Base-by-base conservation (phyloP, 2,888 invertebrate species). In the Xestia rhomboidea region DNA sequence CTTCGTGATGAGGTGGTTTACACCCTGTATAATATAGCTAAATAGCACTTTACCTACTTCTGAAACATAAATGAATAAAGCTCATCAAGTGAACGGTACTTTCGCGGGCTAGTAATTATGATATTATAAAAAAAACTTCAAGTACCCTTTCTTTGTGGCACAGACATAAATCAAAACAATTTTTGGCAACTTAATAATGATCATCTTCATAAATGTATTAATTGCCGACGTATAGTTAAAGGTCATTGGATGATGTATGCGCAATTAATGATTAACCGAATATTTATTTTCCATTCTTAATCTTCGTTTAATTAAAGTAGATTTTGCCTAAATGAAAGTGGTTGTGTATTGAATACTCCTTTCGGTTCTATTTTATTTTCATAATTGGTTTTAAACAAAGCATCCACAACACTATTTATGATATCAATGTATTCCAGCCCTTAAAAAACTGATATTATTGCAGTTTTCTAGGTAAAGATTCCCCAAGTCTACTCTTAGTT, bases 111-210 rank as follows among this genome's bases (percentile, higher is more conserved):
- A 60, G 71, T 84, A 86, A 84, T 82, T 75, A 86, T 78, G 66
- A 77, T 73, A 75, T 82, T 67, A 67, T 30, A 70, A 66, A 54
- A 60, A 77, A 69, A 68, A 67, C 62, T 21, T 62, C 38, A 77
- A 68, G 64, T 51, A 70, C 49, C 21, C 71, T 76, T 79, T 79
- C 75, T 73, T 72, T 62, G 67, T 63, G 57, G 68, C 63, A 54
- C 71, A 60, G 49, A 81, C 67, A 81, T 87, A 84, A 78, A 84
- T 84, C 76, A 82, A 85, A 83, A 81, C n/a, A 75, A 63, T 73
- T 78, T 72, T 81, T 83, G 89, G 85, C 88, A 87, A 82, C 77
- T 81, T 89, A 89, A 89, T 88, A 82, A 85, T 79, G 70, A 80
- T 78, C 78, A 74, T 84, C 80, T 81, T 84, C 68, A 69, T 80